phyloP scores from a whole-genome alignment of 2,113 vertebrate species.

The Brachypteracias leptosomus region DNA sequence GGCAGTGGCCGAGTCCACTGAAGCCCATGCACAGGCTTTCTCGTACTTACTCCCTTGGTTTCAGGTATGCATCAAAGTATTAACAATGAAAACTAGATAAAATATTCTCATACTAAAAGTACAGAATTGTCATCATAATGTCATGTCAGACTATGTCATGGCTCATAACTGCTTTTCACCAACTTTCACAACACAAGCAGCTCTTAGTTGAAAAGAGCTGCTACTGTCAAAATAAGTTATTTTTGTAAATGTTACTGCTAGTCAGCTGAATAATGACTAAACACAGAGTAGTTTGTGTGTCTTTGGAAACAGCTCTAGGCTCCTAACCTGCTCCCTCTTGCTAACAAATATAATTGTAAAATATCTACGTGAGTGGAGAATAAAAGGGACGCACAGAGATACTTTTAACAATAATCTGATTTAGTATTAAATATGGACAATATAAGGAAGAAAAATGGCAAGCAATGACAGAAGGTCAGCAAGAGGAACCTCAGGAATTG shows the following conservation, averaged over 20 bases:
- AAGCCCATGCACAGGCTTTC: not conserved
- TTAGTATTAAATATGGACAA: not conserved
- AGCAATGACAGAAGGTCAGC: not conserved
- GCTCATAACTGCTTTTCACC: not conserved
- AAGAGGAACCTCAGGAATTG: not conserved
- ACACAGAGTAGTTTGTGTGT: not conserved
- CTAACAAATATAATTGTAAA: not conserved
- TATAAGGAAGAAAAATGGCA: not conserved
- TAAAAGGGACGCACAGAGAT: not conserved
- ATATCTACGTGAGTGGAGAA: not conserved
- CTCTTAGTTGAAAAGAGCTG: not conserved
- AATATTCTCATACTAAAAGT: not conserved
- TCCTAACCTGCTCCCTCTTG: not conserved
- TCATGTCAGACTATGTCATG: not conserved
- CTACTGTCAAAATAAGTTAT: not conserved
- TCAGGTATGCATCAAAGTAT: not conserved
- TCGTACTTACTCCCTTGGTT: not conserved
- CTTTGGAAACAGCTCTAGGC: not conserved
- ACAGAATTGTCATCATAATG: not conserved
- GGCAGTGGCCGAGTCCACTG: not conserved
- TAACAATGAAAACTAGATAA: not conserved
- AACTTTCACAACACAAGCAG: not conserved
- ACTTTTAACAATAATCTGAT: not conserved
- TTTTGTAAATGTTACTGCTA: not conserved
- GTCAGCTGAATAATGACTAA: not conserved